Conservation (phyloP, 2,888 invertebrate species). For the Luffia ferchaultella region DNA sequence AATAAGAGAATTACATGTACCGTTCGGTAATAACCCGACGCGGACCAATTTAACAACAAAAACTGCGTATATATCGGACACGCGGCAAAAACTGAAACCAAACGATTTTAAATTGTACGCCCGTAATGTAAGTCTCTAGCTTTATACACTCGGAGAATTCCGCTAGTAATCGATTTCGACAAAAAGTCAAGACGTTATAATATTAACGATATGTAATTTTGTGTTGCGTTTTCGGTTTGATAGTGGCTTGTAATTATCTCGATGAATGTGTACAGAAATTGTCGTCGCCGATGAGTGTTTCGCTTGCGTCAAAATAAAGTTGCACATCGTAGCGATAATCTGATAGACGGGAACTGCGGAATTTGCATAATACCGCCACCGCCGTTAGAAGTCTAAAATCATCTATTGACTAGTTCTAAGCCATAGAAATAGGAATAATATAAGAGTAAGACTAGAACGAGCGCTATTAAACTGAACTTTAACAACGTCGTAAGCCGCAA, state of each 20-base stretch:
- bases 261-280: neutral
- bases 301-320: neutral
- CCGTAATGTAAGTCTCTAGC: neutral
- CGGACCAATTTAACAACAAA: neutral
- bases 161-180: neutral
- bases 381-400: neutral
- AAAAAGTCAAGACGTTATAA: neutral
- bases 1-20: neutral
- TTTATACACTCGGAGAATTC: neutral
- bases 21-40: neutral
- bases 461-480: too few relatives aligned
- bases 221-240: neutral
- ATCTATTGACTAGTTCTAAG: too few relatives aligned
- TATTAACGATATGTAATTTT: neutral
- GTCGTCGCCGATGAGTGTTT: neutral
- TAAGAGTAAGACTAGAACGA: too few relatives aligned
- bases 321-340: neutral
- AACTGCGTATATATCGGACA: neutral
- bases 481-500: too few relatives aligned
- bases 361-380: neutral
- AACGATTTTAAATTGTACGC: neutral
- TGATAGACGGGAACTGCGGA: neutral
- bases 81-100: neutral
- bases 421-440: too few relatives aligned
- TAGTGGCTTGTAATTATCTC: neutral